These are phyloP conservation scores for Marcusenius ussheri DNA, from an alignment of 2,113 vertebrate species.

Conservation along the genomic window DNA sequence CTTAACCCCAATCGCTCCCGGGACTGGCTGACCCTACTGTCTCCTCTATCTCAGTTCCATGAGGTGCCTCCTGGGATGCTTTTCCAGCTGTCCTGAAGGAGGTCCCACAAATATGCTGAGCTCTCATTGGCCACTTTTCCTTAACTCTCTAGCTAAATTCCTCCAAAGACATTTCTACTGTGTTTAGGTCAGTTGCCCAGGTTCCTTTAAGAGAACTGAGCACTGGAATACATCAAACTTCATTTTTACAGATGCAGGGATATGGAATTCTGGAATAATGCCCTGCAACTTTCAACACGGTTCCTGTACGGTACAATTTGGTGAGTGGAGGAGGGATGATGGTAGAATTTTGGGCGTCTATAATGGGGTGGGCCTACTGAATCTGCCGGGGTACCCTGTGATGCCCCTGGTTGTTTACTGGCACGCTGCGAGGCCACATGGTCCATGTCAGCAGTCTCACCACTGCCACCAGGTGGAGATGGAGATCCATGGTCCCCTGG, in stretches of 20 bases:
- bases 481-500: constrained; percentile 48
- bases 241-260: not conserved
- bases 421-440: not conserved
- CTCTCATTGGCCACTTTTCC: not conserved
- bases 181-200: not conserved
- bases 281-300: not conserved
- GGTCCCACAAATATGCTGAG: not conserved
- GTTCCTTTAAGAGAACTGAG: not conserved
- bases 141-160: not conserved
- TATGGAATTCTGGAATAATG: not conserved
- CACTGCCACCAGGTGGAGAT: constrained; percentile 54
- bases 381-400: not conserved
- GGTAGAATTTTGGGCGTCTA: not conserved
- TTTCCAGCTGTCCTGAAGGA: not conserved
- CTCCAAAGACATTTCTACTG: not conserved
- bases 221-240: not conserved
- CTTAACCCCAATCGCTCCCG: not conserved
- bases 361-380: not conserved
- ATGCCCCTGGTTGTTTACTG: not conserved
- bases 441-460: not conserved
- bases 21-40: not conserved
- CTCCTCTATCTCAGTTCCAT: not conserved
- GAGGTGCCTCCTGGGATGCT: not conserved
- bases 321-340: not conserved
- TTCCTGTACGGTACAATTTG: not conserved